phyloP scores from a whole-genome alignment of 2,888 invertebrate genomes.

The Craniophora ligustri region DNA sequence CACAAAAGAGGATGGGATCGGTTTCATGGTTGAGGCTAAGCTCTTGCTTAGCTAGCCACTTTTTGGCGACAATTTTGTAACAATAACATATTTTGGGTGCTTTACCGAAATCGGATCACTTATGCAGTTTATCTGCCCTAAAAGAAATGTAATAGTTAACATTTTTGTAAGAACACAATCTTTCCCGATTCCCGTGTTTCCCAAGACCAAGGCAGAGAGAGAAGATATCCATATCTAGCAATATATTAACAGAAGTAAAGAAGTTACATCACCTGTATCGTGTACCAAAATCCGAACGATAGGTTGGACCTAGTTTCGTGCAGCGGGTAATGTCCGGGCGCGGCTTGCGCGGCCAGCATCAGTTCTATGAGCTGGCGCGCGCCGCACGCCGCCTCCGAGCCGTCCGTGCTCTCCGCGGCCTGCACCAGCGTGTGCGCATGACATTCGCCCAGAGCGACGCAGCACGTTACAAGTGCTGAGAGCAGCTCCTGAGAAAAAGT shows the following conservation, averaged over 20 bases:
- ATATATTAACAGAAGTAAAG: too few species aligned
- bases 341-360: conserved; percentile 93
- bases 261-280: conserved; percentile 91
- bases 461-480: conserved; percentile 90
- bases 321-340: conserved; percentile 94
- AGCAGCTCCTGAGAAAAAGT: conserved; percentile 89
- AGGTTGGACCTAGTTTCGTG: conserved; percentile 96
- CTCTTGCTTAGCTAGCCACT: too few species aligned
- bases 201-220: too few species aligned
- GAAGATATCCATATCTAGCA: too few species aligned
- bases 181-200: too few species aligned
- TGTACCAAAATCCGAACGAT: conserved; percentile 97
- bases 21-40: too few species aligned
- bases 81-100: too few species aligned
- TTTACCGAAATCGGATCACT: too few species aligned
- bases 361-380: conserved; percentile 90
- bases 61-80: too few species aligned
- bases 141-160: too few species aligned
- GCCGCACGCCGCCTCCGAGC: conserved; percentile 57
- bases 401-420: conserved; percentile 62
- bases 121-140: too few species aligned
- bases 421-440: conserved; percentile 88
- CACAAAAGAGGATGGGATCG: background rate
- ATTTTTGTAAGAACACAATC: too few species aligned
- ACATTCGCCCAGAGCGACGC: conserved; percentile 92